Conservation (phyloP, 2,888 invertebrate species). For the Conchocele bisecta region DNA sequence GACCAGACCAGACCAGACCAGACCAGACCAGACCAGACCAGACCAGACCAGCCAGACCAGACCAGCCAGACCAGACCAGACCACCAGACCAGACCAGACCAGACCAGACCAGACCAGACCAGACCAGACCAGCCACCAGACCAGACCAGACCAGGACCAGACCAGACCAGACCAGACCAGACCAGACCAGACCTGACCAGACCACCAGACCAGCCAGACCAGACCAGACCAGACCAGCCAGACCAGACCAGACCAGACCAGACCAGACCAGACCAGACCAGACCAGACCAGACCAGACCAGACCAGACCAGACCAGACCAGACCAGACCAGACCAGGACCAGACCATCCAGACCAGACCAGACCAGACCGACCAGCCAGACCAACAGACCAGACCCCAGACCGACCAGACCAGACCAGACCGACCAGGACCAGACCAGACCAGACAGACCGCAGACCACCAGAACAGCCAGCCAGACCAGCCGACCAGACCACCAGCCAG, state of each 20-base stretch:
- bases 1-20: too few species aligned
- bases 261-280: background rate
- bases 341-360: too few species aligned
- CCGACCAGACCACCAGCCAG: too few species aligned
- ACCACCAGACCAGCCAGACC: background rate
- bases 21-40: background rate
- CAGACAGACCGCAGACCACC: too few species aligned
- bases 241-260: background rate
- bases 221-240: background rate
- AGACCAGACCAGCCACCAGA: background rate
- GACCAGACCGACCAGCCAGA: too few species aligned
- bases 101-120: background rate
- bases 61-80: background rate
- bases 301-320: background rate
- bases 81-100: background rate
- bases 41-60: background rate
- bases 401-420: too few species aligned
- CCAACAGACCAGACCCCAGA: too few species aligned
- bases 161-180: background rate
- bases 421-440: too few species aligned
- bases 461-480: too few species aligned
- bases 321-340: too few species aligned
- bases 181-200: background rate
- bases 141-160: background rate
- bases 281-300: background rate